Base-by-base conservation (phyloP, 2,888 invertebrate species). In the Drosophila falleni region DNA sequence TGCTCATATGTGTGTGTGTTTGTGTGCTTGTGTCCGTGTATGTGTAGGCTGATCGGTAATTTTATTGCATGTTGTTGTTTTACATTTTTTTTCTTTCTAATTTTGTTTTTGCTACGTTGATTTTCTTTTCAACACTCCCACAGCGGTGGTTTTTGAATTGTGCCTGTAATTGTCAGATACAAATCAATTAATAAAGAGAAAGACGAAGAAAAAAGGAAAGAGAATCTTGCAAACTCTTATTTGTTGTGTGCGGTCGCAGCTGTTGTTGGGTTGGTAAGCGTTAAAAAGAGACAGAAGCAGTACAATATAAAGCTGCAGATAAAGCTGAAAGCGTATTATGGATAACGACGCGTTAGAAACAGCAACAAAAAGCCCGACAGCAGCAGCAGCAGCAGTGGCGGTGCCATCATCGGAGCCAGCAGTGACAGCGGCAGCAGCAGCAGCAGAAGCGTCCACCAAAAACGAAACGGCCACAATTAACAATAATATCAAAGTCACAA, bases 341-440 rank as follows among this genome's bases (percentile, higher is more conserved):
- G 91, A 91, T 90, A 91, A 90, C 89, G 80, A 87, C 77, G 82
- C 91, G 79, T 77, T 82, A 78, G 89, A 89, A 87, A 63, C 85
- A 89, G 63, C 82, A 76, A 81, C 78, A 80, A 82, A 81, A 75
- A 80, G 80, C 78, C 73, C 89, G 74, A 71, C 90, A 80, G 64
- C 81, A 70, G 77, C 81, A 71, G 23, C 59, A 51, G 23, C 61
- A 51, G 66, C 71, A 63, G 68, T 53, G 46, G 56, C 69, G 50
- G 64, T 51, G 51, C 47, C 74, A 65, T 1, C 53, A 60, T 54
- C 65, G 47, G 60, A 53, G 62, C 51, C 71, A 68, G 47, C 71
- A 62, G 53, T 4, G 23, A 23, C 23, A 4, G 23, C 23, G 23
- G 4, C 23, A 23, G 23, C 23, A 4, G 23, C 55, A 44, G 56